Evolutionary conservation across 2,113 vertebrate genomes (phyloP), one percentile per base, ranked within the genome.

Genomic region (Romanogobio albipinnatus): DNA sequence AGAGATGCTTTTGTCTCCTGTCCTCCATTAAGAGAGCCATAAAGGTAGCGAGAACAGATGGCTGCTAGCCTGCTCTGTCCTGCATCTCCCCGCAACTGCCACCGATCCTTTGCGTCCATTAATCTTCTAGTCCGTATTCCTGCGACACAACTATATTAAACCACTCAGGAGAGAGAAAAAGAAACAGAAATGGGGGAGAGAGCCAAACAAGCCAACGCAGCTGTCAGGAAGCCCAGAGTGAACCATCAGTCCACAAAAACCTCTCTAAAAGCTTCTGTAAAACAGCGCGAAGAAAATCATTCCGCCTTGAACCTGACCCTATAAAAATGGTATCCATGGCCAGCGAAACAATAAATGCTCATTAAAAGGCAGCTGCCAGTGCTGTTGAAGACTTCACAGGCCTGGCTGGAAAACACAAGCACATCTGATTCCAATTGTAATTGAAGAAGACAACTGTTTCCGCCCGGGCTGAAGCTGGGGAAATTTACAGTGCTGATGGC

Each of bases 121-220:
- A 99, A 99, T 99, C 97, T 98, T 99, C 96, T 92, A 92, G 95
- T 95, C 95, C 95, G 95, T 94, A 95, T 96, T 98, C 94, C 95
- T 97, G 96, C 94, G 96, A 95, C 95, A 96, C 95, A 96, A 96
- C 96, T 97, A 96, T 98, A 98, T 97, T 97, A 96, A 96, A 96
- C 93, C 96, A 92, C 90, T 94, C 93, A 90, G 90, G 92, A 91
- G 90, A 92, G 91, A 76, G 88, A 85, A 71, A 86, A 45, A 59
- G 84, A 74, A 58, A 85, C 33, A 81, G 84, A 86, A 62, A 82
- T 66, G 49, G 45, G 79, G 71, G 58, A 75, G 73, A 59, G 87
- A 85, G 64, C 78, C 71, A 89, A 93, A 94, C 93, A 93, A 95
- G 94, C 95, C 95, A 92, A 94, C 94, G 87, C 95, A 96, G 96